Conservation (phyloP, 2,113 vertebrate species). For the Sialia sialis region DNA sequence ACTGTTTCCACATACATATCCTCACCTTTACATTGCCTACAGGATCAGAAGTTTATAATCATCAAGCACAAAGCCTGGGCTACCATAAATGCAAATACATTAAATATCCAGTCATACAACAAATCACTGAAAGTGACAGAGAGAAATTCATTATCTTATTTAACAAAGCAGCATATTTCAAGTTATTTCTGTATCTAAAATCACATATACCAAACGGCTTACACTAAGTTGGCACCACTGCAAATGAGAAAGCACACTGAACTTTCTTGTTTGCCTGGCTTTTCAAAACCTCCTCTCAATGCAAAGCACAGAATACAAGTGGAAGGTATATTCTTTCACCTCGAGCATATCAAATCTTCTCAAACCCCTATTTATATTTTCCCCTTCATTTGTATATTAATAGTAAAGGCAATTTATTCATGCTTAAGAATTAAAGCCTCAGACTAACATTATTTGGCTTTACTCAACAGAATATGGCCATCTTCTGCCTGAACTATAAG, state of each 20-base stretch:
- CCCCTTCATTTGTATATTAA: background rate
- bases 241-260: background rate
- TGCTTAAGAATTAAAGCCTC: background rate
- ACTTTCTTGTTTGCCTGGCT: background rate
- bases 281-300: background rate
- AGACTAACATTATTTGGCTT: background rate
- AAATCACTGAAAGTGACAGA: background rate
- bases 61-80: background rate
- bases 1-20: background rate
- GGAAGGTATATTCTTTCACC: background rate
- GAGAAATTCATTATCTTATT: background rate
- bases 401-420: background rate
- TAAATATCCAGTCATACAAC: background rate
- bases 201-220: rapidly evolving
- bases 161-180: background rate
- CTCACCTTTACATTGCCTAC: background rate
- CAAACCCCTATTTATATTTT: background rate
- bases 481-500: background rate
- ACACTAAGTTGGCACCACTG: background rate
- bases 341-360: background rate
- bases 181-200: background rate
- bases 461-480: background rate
- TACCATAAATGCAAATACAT: background rate
- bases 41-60: background rate
- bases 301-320: background rate